These are phyloP conservation scores for Drosophila vallismaia DNA, from an alignment of 2,888 invertebrate species.

Conservation along the genomic window DNA sequence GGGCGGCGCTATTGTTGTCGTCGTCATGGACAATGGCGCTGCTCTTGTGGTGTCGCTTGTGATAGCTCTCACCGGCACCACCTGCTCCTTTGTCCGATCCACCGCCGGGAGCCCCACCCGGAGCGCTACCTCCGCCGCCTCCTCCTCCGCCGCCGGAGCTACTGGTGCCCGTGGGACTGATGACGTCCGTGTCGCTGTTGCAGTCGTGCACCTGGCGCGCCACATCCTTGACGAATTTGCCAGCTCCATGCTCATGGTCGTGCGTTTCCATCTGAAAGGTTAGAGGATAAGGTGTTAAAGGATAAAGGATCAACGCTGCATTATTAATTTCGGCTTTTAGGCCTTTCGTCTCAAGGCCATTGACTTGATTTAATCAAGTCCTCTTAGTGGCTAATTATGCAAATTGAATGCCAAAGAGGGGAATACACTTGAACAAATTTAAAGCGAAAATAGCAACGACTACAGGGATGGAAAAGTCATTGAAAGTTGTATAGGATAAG, in stretches of 20 bases:
- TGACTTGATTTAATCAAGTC: constrained; percentile 21
- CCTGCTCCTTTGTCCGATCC: constrained; percentile 83
- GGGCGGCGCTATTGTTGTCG: constrained; percentile 89
- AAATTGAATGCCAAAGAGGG: constrained; percentile 7
- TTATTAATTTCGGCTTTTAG: constrained; percentile 28
- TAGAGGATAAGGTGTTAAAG: not conserved
- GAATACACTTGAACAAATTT: too few relatives aligned
- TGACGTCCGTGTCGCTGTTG: constrained; percentile 80
- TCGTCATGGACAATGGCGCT: constrained; percentile 85
- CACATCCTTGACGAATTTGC: constrained; percentile 78
- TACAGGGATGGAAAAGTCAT: too few relatives aligned
- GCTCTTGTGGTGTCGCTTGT: constrained; percentile 70
- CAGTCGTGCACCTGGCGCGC: constrained; percentile 65
- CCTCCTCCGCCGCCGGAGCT: constrained; percentile 81
- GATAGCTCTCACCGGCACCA: constrained; percentile 49
- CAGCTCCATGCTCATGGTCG: constrained; percentile 64
- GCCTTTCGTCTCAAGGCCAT: not conserved
- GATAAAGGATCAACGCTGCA: not conserved
- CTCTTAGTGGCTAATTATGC: constrained; percentile 48
- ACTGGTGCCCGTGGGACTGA: constrained; percentile 81
- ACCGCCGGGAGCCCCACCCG: constrained; percentile 71
- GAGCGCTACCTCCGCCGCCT: constrained; percentile 22
- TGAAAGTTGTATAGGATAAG: too few relatives aligned
- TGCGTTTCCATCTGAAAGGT: constrained; percentile 74
- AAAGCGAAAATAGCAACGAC: too few relatives aligned